Evolutionary conservation across 92 coral and sea anemone genomes (phyloP).

Genomic region (Montipora capitata): DNA sequence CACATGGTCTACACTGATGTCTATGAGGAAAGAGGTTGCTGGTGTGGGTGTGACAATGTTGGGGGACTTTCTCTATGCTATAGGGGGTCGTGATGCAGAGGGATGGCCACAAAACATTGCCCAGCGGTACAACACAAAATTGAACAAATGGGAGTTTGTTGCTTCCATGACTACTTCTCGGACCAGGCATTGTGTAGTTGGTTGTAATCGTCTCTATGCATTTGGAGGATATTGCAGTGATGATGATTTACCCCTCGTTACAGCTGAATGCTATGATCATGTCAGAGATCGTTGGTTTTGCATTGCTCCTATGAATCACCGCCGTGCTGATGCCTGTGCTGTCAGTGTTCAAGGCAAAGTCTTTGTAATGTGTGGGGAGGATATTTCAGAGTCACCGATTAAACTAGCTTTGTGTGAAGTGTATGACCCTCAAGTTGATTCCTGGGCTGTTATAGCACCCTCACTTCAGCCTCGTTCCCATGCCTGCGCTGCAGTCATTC

Average conservation of each 20-base stretch:
- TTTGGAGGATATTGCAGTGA: conserved; percentile 89
- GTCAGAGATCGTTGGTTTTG: conserved; percentile 69
- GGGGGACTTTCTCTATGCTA: conserved; percentile 82
- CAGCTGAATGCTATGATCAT: conserved; percentile 81
- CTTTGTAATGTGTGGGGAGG: conserved; percentile 88
- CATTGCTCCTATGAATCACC: conserved; percentile 80
- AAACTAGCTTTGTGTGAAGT: conserved; percentile 85
- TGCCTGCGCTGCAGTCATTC: conserved; percentile 73
- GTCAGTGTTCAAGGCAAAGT: conserved; percentile 60
- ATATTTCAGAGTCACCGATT: conserved; percentile 69
- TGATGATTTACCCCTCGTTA: conserved; percentile 76
- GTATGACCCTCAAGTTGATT: conserved; percentile 68
- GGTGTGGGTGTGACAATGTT: conserved; percentile 85
- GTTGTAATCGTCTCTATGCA: conserved; percentile 69
- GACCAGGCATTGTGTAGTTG: conserved; percentile 79
- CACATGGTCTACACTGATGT: conserved; percentile 86
- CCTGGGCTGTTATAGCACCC: conserved; percentile 79
- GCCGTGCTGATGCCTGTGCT: conserved; percentile 82
- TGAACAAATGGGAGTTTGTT: conserved; percentile 84
- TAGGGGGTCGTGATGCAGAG: conserved; percentile 80
- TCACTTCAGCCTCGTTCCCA: conserved; percentile 80
- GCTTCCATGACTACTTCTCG: conserved; percentile 81
- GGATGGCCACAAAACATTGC: conserved; percentile 80
- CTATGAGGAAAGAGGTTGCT: conserved; percentile 76
- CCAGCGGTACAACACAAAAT: conserved; percentile 82